These are phyloP conservation scores for Tupaia chinensis DNA, from an alignment of 2,113 vertebrate genomes.

Conservation along the genomic window DNA sequence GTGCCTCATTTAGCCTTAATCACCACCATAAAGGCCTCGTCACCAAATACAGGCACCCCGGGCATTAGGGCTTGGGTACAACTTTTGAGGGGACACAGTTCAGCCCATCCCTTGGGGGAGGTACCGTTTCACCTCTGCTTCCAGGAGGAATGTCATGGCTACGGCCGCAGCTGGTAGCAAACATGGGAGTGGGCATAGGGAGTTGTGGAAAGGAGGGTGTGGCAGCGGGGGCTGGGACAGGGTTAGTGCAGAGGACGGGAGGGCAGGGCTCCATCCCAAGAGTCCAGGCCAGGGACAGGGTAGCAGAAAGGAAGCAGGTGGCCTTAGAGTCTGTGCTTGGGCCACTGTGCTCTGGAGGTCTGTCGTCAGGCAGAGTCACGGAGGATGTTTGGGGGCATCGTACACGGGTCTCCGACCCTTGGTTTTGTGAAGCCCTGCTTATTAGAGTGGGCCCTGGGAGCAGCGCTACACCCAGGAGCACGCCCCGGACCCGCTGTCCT, in stretches of 20 bases:
- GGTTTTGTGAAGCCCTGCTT: neutral
- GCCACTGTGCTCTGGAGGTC: neutral
- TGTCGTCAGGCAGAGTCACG: neutral
- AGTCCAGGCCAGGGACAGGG: accelerated
- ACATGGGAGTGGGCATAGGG: neutral
- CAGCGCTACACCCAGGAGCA: accelerated
- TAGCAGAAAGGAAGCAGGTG: accelerated
- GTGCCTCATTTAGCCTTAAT: neutral
- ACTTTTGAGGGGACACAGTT: no score
- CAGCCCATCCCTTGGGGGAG: neutral
- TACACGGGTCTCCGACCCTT: neutral
- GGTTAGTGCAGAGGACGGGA: neutral
- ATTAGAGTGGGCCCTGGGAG: neutral
- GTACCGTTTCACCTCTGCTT: neutral
- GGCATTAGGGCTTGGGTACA: neutral
- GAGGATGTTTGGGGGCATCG: neutral
- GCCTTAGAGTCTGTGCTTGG: neutral
- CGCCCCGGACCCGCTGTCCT: accelerated
- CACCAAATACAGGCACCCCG: neutral
- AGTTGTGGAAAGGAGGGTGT: neutral
- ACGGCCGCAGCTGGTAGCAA: no score
- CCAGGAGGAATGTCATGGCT: neutral
- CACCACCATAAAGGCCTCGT: neutral
- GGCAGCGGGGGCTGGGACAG: neutral
- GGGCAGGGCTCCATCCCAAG: neutral